Base-by-base conservation (phyloP, 37 sponge, comb jelly and placozoan genomes). In the Hexactinellida sp. region DNA sequence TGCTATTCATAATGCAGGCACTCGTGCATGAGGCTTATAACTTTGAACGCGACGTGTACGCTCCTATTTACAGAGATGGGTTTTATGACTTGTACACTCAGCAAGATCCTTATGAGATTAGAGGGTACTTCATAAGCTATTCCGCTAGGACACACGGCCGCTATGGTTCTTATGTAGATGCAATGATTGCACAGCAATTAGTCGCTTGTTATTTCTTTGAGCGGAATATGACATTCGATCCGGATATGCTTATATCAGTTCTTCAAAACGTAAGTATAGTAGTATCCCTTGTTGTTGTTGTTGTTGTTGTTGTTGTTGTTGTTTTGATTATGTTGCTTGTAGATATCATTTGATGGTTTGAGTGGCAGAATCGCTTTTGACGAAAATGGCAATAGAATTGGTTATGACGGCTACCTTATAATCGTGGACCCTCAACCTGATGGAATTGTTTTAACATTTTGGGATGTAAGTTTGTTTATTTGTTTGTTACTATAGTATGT, bases 211-310 rank as follows among this genome's bases (percentile, higher is more conserved):
- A 1, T 16, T 24, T 90, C 55, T 84, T 90, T 25, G 37, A 63
- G 23, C 38, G 38, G 0, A 82, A 87, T 1, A 54, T 82, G 85
- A 90, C 90, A 37, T 87, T 90, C 55, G 84, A 82, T 36, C 87
- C 84, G 1, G 55, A 51, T 0, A 87, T 71, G 52, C 54, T 87
- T 25, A 37, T 39, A 1, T n/a, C 54, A 0, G 83, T 38, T 34
- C 82, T 87, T n/a, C n/a, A 76, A 41, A 37, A 36, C 34, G 89
- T 89, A 54, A 37, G 88, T 37, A n/a, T n/a, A n/a, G n/a, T n/a
- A n/a, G n/a, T n/a, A n/a, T n/a, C n/a, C n/a, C n/a, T n/a, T n/a
- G n/a, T n/a, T n/a, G n/a, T n/a, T 41, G 13, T 41, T 41, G 13
- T 41, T 13, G 47, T 5, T 41, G 5, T 16, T 41, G 5, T 41